Base-by-base conservation (phyloP, 2,797 vertebrate species). In the Peromyscus attwateri region DNA sequence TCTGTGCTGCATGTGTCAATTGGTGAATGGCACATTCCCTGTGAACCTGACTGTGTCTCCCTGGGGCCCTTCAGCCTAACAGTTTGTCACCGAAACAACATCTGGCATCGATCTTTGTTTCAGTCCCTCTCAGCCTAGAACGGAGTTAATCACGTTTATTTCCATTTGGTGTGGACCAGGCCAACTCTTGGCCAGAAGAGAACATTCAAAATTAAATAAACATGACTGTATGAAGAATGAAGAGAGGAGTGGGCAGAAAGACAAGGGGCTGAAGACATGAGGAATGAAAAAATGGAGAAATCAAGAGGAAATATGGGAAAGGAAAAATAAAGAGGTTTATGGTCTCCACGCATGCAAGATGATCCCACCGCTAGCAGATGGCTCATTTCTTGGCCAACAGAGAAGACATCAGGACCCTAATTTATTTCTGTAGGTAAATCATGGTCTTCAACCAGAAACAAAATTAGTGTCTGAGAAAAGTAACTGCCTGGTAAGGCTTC, bases 1-100 rank as follows among this genome's bases (percentile, higher is more conserved):
- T 29, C 19, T 6, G n/a, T 1, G 70, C 12, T 29, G 2, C 31
- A 0, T 0, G 1, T 19, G 16, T 8, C 11, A 4, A 2, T 0
- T 40, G 6, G 19, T 21, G 17, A 80, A n/a, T 0, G 17, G 40
- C 34, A 6, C 4, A 0, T 1, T 55, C n/a, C 55, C 73, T 1
- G 4, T 7, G 79, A 77, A 16, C 49, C 31, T 19, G 25, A 3
- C 55, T 10, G 4, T 29, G 75, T 57, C 77, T 57, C 85, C 57
- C 73, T 10, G 27, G 82, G 60, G 13, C 31, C 85, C 57, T 82
- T 87, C 9, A 16, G 73, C 43, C 49, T 17, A 0, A 37, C 0
- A 29, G 57, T 13, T 23, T 77, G 40, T 37, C 89, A 8, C n/a
- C 10, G n/a, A 37, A 62, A 43, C n/a, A 29, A n/a, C 88, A 62